A percentile compares a stretch with the other conserved stretches of the same genome.
phyloP scores from a whole-genome alignment of 2,113 vertebrate species.

The Grammomys dolichurus region DNA sequence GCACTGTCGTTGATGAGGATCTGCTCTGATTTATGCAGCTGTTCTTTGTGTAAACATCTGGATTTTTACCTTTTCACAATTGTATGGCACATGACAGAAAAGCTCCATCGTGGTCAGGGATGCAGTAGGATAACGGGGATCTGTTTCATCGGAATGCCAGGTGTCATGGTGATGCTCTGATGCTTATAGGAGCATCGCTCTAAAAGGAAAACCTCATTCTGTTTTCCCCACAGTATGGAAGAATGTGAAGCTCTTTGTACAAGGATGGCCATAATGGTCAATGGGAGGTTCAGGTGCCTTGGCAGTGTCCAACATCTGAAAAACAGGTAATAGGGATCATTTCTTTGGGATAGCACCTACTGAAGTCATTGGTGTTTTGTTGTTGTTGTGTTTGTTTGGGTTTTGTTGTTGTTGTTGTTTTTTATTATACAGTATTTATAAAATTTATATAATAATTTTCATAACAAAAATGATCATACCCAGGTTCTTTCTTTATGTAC shows the following conservation, averaged over 20 bases:
- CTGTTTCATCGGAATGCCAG: background rate
- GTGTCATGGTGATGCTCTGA: background rate
- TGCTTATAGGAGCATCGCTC: background rate
- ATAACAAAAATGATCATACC: background rate
- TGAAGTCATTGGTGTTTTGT: background rate
- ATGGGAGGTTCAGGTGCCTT: slow-evolving; percentile 96
- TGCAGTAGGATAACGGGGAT: background rate
- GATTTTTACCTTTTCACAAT: background rate
- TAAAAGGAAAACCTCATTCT: slow-evolving; percentile 61
- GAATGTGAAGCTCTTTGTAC: slow-evolving; percentile 99
- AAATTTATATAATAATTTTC: background rate
- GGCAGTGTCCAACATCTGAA: slow-evolving; percentile 99
- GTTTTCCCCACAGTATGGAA: slow-evolving; percentile 93
- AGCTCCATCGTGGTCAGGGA: background rate
- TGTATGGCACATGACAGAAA: background rate
- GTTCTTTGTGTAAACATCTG: background rate
- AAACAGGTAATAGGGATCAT: slow-evolving; percentile 90
- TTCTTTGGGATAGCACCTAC: background rate
- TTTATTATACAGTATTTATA: background rate
- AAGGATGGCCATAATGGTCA: slow-evolving; percentile 99
- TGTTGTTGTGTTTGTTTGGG: background rate
- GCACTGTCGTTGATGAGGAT: background rate
- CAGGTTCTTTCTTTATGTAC: slow-evolving; percentile 2
- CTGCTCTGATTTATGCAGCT: background rate
- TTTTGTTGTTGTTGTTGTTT: background rate